Base-by-base conservation (phyloP, 2,888 invertebrate genomes). In the Campopleginae sp. region DNA sequence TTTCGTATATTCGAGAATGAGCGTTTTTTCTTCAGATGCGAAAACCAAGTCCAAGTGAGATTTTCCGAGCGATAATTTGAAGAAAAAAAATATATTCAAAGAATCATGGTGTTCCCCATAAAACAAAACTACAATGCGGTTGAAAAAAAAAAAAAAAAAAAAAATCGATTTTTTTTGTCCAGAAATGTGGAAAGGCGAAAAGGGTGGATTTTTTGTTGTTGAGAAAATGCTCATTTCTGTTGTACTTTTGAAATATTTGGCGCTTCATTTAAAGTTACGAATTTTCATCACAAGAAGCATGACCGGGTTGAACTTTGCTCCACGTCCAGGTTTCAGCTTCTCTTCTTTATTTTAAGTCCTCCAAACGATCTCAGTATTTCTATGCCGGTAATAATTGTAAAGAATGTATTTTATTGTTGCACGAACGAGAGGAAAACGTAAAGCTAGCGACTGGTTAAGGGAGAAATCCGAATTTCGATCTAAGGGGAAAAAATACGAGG, bases 331-430 rank as follows among this genome's bases (percentile, higher is more conserved):
- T 17, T 71, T 61, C 38, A 1, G 1, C 27, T 27, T 27, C 27
- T 58, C 12, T 23, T 23, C 8, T 7, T 27, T 4, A 27, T 58
- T 58, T 58, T 4, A 1, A 8, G 12, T 33, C 48, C 12, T 31
- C 23, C 12, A 33, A n/a, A 33, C 23, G 61, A 61, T 79, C 61
- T 61, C 61, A 48, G 46, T 68, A 78, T 38, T 44, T 38, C 54
- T 42, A 58, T 23, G 38, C 33, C 54, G 38, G 23, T 14, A 17
- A 42, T 72, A 42, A 14, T 12, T 48, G 31, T 58, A 33, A 72
- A 74, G 46, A 54, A n/a, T 31, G 44, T 77, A 66, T 54, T 78
- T 58, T 31, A 31, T 33, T n/a, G 38, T 23, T 19, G 33, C 14
- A 65, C 10, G 46, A 46, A 17, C 27, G 19, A 46, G 27, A 46